Evolutionary conservation across 2,797 vertebrate species (phyloP).

Genomic region (Hydrocynus forskahlii): DNA sequence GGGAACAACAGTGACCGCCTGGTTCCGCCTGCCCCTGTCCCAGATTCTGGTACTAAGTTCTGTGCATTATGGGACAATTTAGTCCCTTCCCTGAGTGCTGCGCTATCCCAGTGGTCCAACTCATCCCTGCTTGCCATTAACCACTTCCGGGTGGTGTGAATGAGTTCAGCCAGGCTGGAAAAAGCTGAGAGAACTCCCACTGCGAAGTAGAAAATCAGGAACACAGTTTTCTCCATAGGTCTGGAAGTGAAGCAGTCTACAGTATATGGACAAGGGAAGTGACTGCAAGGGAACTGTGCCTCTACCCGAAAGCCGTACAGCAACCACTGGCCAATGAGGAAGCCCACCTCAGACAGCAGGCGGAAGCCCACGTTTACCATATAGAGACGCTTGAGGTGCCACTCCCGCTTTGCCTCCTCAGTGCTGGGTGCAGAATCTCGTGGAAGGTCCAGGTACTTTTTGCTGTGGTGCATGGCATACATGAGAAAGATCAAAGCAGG

Average conservation of each 20-base stretch:
- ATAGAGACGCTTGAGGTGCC: conserved; percentile 76
- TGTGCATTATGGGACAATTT: conserved; percentile 54
- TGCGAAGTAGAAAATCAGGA: conserved; percentile 89
- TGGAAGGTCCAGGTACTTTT: conserved; percentile 64
- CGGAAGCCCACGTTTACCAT: conserved; percentile 84
- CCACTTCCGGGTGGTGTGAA: conserved; percentile 68
- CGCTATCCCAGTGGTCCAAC: fast-evolving
- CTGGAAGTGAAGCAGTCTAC: conserved; percentile 94
- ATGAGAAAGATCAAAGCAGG: conserved; percentile 87
- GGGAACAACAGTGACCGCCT: neutral
- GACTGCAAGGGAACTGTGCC: conserved; percentile 81
- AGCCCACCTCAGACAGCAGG: conserved; percentile 82
- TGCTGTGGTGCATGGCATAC: conserved; percentile 84
- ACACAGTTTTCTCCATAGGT: conserved; percentile 90
- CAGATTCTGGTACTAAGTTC: conserved; percentile 23
- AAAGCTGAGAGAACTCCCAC: conserved; percentile 83
- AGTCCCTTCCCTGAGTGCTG: neutral
- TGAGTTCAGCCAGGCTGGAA: conserved; percentile 82
- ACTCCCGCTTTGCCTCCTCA: conserved; percentile 9
- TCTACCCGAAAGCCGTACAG: conserved; percentile 89
- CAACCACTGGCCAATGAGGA: conserved; percentile 82
- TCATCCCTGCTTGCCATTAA: conserved; percentile 20
- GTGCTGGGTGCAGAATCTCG: neutral
- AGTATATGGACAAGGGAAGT: conserved; percentile 85
- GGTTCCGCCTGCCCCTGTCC: neutral